Percentiles rank a stretch among this genome's conserved stretches.
These are phyloP conservation scores for Solea senegalensis DNA, from an alignment of 2,113 vertebrate genomes.

Conservation along the genomic window DNA sequence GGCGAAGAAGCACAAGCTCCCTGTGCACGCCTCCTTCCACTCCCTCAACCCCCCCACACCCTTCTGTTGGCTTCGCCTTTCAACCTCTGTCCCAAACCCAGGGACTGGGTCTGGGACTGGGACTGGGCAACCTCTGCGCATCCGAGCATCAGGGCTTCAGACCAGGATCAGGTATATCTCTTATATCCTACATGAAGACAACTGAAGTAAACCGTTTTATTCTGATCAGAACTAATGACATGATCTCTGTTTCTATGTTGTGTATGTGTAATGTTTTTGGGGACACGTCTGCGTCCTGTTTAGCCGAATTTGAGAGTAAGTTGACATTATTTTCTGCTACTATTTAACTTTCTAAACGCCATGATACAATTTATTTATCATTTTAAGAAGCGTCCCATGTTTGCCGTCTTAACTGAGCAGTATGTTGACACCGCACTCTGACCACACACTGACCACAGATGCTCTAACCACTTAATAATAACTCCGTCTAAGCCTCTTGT, in stretches of 20 bases:
- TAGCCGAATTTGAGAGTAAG: slow-evolving; percentile 73
- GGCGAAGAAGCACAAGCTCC: slow-evolving; percentile 83
- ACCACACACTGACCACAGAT: neutral
- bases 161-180: slow-evolving; percentile 84
- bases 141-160: slow-evolving; percentile 83
- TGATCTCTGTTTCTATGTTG: slow-evolving; percentile 27
- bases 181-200: neutral
- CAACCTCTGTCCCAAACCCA: slow-evolving; percentile 81
- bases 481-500: slow-evolving; percentile 58
- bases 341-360: neutral
- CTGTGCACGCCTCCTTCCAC: slow-evolving; percentile 74
- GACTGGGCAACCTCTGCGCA: slow-evolving; percentile 78
- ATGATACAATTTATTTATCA: neutral
- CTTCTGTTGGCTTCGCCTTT: slow-evolving; percentile 81
- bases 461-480: slow-evolving; percentile 33
- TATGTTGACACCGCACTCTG: too few species aligned
- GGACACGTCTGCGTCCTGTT: slow-evolving; percentile 43
- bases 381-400: neutral
- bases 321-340: slow-evolving; percentile 13
- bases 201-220: neutral
- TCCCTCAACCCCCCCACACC: slow-evolving; percentile 76
- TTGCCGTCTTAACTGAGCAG: neutral
- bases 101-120: slow-evolving; percentile 48
- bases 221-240: slow-evolving; percentile 21
- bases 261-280: slow-evolving; percentile 31